Percentiles rank a stretch among this genome's conserved stretches.
Evolutionary conservation across 2,113 vertebrate species (phyloP).

Genomic region (Eretmochelys imbricata): DNA sequence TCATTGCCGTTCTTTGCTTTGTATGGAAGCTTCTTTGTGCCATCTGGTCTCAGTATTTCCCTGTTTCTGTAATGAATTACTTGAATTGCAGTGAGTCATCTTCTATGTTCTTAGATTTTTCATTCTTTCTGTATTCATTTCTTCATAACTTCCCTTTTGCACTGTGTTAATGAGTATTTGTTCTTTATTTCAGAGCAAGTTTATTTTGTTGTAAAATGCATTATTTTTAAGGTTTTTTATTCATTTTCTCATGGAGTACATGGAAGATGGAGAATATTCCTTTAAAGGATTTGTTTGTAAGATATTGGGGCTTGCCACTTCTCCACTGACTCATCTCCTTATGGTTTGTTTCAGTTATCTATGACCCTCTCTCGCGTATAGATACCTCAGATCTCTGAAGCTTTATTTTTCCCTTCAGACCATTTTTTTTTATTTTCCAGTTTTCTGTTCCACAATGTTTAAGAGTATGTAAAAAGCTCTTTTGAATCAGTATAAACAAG

Average conservation of each 20-base stretch:
- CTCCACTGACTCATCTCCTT: background rate
- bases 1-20: slow-evolving; percentile 9
- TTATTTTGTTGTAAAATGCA: slow-evolving; percentile 10
- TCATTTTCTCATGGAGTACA: background rate
- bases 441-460: background rate
- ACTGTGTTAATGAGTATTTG: slow-evolving; percentile 5
- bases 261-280: background rate
- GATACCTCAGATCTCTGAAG: background rate
- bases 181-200: background rate
- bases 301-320: background rate
- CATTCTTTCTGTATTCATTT: slow-evolving; percentile 24
- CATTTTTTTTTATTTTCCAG: background rate
- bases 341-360: background rate
- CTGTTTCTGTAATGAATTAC: background rate
- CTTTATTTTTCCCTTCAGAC: background rate
- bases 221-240: background rate
- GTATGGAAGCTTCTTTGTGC: slow-evolving; percentile 2
- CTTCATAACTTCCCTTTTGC: slow-evolving; percentile 10
- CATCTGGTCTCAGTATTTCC: slow-evolving; percentile 40
- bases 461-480: background rate
- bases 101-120: background rate
- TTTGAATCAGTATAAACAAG: background rate
- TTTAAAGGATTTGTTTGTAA: background rate
- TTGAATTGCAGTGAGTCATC: background rate
- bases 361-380: background rate